A percentile compares a stretch with the other conserved stretches of the same genome.
Evolutionary conservation across 2,113 vertebrate species (phyloP).

Genomic region (Rhinichthys klamathensis): DNA sequence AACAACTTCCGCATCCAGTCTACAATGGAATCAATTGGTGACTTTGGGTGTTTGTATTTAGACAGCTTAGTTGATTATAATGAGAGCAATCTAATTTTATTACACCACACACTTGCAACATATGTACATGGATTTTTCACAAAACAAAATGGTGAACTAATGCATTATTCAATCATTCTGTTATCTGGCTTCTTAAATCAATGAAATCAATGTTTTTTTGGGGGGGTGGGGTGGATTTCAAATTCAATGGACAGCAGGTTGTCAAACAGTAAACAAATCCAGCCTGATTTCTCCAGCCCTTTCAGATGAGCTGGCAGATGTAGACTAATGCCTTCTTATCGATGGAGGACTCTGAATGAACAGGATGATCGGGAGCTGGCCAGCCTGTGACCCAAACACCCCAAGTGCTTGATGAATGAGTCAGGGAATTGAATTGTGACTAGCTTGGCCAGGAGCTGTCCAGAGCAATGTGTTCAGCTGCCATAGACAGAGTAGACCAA

Average conservation of each 20-base stretch:
- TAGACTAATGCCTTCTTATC: slow-evolving; percentile 35
- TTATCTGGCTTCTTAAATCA: not conserved
- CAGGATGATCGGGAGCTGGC: not conserved
- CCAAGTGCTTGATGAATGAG: slow-evolving; percentile 56
- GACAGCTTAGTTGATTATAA: not conserved
- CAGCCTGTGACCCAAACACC: slow-evolving; percentile 27
- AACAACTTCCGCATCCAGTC: not conserved
- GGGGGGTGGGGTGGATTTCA: too few species aligned
- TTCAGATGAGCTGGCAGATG: not conserved
- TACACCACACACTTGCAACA: not conserved
- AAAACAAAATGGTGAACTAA: not conserved
- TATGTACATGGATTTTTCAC: not conserved
- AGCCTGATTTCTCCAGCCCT: slow-evolving; percentile 3
- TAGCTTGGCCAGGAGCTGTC: slow-evolving; percentile 48
- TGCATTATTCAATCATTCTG: not conserved
- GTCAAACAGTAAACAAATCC: slow-evolving; percentile 5
- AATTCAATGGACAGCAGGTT: not conserved
- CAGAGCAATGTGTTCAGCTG: slow-evolving; percentile 57
- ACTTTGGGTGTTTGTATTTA: not conserved
- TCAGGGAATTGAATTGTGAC: slow-evolving; percentile 48
- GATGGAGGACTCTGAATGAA: slow-evolving; percentile 4
- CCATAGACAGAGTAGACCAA: slow-evolving; percentile 51
- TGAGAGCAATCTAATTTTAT: not conserved
- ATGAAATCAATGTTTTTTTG: not conserved
- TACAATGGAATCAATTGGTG: not conserved